Percentiles rank a stretch among this genome's conserved stretches.
Evolutionary conservation across 53 echinoderm and acorn worm species (phyloP).

Genomic region (Holothuria leucospilota): DNA sequence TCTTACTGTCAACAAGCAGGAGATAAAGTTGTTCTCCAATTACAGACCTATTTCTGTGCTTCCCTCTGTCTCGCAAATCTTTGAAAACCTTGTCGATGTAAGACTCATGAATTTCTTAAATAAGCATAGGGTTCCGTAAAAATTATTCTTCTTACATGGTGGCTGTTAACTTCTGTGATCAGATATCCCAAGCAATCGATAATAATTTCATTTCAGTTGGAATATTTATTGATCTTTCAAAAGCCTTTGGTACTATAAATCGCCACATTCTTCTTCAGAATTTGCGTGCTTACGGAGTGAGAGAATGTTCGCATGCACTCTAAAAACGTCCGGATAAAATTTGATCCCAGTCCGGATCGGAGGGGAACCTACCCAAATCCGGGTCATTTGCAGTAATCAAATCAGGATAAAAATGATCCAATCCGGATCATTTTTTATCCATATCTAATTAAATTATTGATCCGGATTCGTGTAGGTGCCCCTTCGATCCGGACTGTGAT

Average conservation of each 20-base stretch:
- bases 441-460: no score
- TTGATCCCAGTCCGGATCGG: no score
- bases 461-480: no score
- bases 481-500: no score
- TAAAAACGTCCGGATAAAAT: no score
- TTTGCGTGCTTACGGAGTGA: not conserved
- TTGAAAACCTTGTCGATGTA: not conserved
- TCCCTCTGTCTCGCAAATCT: not conserved
- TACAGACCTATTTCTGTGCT: conserved; percentile 9
- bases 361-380: no score
- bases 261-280: not conserved
- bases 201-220: not conserved
- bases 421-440: no score
- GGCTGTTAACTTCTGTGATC: not conserved
- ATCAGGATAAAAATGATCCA: no score
- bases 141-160: not conserved
- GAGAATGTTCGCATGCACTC: no score
- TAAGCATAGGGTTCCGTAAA: not conserved
- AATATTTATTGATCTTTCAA: no score
- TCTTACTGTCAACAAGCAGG: not conserved
- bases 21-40: not conserved
- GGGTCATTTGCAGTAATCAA: no score
- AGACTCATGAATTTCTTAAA: no score
- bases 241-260: not conserved
- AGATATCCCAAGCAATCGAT: not conserved